phyloP scores from a whole-genome alignment of 2,888 invertebrate genomes.

The Rhorus exstirpatorius region DNA sequence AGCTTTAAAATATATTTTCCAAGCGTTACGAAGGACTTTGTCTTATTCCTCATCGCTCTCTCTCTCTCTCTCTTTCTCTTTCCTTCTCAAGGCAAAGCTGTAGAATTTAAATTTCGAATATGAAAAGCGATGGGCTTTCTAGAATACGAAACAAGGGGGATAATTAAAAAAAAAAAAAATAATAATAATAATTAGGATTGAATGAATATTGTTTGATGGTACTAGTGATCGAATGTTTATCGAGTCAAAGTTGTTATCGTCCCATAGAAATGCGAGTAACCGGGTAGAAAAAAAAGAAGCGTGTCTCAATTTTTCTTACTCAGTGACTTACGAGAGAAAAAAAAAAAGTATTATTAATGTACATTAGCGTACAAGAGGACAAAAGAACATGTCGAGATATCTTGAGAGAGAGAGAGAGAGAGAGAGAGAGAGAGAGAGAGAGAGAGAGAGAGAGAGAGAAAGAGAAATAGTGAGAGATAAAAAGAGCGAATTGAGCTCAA shows the following conservation, averaged over 20 bases:
- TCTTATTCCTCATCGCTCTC: constrained; percentile 1
- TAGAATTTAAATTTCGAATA: not conserved
- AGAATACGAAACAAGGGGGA: not conserved
- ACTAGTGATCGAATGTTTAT: not conserved
- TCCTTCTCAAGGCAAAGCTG: not conserved
- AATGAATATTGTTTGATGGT: constrained; percentile 3
- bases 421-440: constrained; percentile 16
- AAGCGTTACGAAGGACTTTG: constrained; percentile 32
- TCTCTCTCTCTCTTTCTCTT: constrained; percentile 37
- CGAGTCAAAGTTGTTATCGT: not conserved
- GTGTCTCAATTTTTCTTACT: constrained; percentile 26
- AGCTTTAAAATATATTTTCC: constrained; percentile 45
- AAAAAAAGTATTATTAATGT: constrained; percentile 14
- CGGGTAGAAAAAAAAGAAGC: not conserved
- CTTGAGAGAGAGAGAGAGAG: no score
- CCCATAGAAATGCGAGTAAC: not conserved
- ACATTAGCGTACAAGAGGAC: constrained; percentile 12
- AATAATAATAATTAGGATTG: not conserved
- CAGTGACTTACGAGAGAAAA: not conserved
- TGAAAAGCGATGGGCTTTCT: not conserved
- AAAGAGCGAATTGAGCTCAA: constrained; percentile 9
- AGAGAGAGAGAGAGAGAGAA: constrained; percentile 14
- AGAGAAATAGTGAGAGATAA: no score
- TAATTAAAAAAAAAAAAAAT: not conserved
- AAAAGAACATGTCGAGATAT: no score